These are phyloP conservation scores for Pangasius krempfi DNA, from an alignment of 2,797 vertebrate species.

Conservation along the genomic window DNA sequence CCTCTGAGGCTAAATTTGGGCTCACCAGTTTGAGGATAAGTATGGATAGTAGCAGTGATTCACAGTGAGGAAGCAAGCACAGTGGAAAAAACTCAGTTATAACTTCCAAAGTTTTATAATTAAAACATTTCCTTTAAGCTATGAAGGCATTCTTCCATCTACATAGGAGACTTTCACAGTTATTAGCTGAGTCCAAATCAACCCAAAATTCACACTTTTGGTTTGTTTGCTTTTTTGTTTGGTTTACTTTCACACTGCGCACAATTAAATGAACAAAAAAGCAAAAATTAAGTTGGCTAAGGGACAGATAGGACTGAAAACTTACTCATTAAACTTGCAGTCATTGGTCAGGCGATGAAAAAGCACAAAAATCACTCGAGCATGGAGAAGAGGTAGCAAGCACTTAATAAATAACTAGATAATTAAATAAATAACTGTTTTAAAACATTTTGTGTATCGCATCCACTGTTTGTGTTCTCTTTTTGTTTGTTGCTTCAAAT, in stretches of 20 bases:
- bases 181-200: neutral
- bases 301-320: neutral
- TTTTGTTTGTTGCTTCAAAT: neutral
- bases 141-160: neutral
- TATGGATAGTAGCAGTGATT: neutral
- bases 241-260: neutral
- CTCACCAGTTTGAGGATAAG: neutral
- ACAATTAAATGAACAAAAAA: neutral
- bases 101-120: neutral
- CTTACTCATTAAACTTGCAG: neutral
- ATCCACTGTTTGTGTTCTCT: neutral
- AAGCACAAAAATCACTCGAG: neutral
- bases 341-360: neutral
- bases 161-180: neutral
- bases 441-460: neutral
- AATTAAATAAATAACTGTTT: neutral
- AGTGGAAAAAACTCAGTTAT: neutral
- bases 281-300: neutral
- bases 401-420: neutral
- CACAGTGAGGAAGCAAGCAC: neutral
- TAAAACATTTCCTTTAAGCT: conserved; percentile 16
- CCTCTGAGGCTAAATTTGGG: neutral
- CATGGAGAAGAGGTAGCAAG: neutral
- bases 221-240: neutral
- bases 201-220: neutral